A percentile compares a stretch with the other conserved stretches of the same genome.
These are phyloP conservation scores for Steinernema khuongi DNA, from an alignment of 1,140 invertebrate genomes.

Conservation along the genomic window DNA sequence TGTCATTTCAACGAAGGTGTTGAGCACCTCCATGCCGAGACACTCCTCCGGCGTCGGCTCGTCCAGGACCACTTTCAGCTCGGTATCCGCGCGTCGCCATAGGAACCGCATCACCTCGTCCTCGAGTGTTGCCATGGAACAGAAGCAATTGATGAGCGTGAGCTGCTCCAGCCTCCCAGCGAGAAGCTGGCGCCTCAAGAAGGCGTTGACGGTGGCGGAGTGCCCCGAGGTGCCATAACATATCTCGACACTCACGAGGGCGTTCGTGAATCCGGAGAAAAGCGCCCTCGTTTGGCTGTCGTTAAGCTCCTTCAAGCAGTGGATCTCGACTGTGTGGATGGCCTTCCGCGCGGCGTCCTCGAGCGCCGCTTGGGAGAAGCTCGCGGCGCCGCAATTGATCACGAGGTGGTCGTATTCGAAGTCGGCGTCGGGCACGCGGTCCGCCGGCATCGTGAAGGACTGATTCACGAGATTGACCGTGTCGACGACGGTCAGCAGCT, in stretches of 20 bases:
- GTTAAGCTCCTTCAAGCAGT: background rate
- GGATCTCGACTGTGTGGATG: background rate
- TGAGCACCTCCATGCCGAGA: background rate
- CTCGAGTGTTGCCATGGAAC: background rate
- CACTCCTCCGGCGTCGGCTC: background rate
- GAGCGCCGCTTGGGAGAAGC: background rate
- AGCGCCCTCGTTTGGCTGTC: background rate
- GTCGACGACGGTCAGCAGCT: background rate
- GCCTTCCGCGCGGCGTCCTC: background rate
- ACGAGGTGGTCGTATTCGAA: background rate
- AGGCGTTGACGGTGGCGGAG: background rate
- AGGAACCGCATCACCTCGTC: background rate
- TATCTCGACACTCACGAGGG: background rate
- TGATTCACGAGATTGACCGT: background rate
- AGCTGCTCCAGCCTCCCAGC: background rate
- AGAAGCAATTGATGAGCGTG: background rate
- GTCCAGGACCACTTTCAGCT: background rate
- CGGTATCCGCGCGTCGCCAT: background rate
- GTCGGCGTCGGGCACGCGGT: background rate
- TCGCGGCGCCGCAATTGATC: background rate
- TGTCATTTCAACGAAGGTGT: constrained; percentile 2
- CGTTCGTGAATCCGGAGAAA: background rate
- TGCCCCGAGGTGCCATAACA: background rate
- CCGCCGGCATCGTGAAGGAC: background rate
- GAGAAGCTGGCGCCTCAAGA: background rate